These are phyloP conservation scores for Lethenteron camtschaticum DNA, from an alignment of 2,113 vertebrate species.

Conservation along the genomic window DNA sequence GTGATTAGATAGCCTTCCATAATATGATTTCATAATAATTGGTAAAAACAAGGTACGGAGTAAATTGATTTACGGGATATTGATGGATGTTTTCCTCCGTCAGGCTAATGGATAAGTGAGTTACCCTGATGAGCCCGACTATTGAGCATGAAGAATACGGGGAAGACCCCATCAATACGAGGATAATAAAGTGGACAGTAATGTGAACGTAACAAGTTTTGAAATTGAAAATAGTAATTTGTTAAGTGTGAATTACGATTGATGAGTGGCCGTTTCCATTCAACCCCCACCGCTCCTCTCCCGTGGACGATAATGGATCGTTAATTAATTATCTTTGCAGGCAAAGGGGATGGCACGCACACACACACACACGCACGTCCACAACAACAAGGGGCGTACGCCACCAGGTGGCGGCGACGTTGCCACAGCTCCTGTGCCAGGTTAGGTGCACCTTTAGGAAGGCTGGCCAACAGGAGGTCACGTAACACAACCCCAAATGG, in stretches of 20 bases:
- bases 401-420: not conserved
- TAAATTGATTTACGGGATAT: too few species aligned
- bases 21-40: too few species aligned
- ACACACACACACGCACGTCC: conserved; percentile 1
- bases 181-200: not conserved
- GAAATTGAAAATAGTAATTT: not conserved
- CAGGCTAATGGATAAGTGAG: too few species aligned
- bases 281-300: too few species aligned
- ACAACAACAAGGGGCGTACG: not conserved
- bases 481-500: not conserved
- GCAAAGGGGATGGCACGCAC: not conserved
- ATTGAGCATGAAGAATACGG: not conserved
- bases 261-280: too few species aligned
- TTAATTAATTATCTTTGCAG: not conserved
- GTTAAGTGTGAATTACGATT: not conserved
- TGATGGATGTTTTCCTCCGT: too few species aligned
- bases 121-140: not conserved
- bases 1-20: too few species aligned
- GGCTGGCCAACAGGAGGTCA: not conserved
- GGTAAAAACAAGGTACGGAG: too few species aligned
- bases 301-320: not conserved
- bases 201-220: not conserved
- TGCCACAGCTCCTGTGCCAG: not conserved
- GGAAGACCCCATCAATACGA: not conserved
- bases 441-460: not conserved